Base-by-base conservation (phyloP, 2,888 invertebrate genomes). In the Chrysolina americana region DNA sequence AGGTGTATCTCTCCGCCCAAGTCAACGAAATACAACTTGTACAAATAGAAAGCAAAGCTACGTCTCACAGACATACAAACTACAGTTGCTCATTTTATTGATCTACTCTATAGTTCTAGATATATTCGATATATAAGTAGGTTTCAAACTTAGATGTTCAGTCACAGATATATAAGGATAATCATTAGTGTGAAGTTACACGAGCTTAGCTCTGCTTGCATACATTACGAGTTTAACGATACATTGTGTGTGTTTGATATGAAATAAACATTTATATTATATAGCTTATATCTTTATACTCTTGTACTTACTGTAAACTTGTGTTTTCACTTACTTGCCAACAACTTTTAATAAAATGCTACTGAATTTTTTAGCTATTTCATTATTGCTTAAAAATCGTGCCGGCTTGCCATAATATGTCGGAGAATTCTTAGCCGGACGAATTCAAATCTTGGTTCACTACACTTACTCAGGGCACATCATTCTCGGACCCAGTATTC, bases 261-360 rank as follows among this genome's bases (percentile, higher is more conserved):
- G 79, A 82, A 78, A 81, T 81, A 80, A 80, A 80, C 78, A 80
- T 83, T 82, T 84, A 83, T 81, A 82, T 80, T 81, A 80, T 79
- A 78, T 82, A 86, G 85, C 85, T 86, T 86, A 85, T 82, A 86
- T 84, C 87, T 87, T 87, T 87, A 86, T 87, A 87, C 86, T 87
- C 87, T 87, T 87, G 85, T 87, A 87, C 86, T 86, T 87, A 87
- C 86, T 86, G 83, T 81, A 80, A 81, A 82, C 79, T 85, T 86
- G 86, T 86, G 87, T 87, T 88, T 87, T 87, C 87, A 86, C 87
- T 85, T 87, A 87, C 86, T 86, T 86, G 87, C 86, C 85, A 86
- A 86, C 53, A 80, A 86, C 86, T 87, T 87, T 87, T 87, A 87
- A 87, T 87, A 87, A 87, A 87, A 87, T 81, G 86, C 86, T 86